Evolutionary conservation across 2,888 invertebrate genomes (phyloP).

Genomic region (Alentia gelatinosa): DNA sequence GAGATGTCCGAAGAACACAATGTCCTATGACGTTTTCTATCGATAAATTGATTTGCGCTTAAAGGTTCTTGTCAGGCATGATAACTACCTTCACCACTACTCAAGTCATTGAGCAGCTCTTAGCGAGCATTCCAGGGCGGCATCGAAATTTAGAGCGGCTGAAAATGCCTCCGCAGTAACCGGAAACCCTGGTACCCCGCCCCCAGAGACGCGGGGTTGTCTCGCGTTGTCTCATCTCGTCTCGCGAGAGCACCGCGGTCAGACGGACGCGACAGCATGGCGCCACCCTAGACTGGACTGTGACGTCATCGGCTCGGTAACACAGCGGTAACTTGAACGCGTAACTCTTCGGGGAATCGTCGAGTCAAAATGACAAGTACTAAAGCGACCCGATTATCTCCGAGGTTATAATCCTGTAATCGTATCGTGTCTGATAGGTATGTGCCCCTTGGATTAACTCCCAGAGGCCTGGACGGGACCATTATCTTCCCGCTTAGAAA

Average conservation of each 20-base stretch:
- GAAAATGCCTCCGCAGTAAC: not conserved
- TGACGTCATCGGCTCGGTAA: not conserved
- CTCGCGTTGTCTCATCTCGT: not conserved
- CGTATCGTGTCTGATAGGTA: too few species aligned
- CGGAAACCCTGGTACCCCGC: not conserved
- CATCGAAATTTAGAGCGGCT: not conserved
- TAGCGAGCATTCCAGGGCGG: not conserved
- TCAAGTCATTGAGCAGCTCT: not conserved
- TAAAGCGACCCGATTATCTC: too few species aligned
- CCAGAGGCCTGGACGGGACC: not conserved
- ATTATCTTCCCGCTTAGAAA: not conserved
- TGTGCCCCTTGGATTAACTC: too few species aligned
- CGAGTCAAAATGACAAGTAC: too few species aligned
- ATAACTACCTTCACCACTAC: not conserved
- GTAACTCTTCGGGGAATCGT: not conserved
- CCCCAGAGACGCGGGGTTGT: not conserved
- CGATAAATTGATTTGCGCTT: not conserved
- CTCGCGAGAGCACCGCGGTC: slow-evolving; percentile 32
- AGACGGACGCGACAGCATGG: not conserved
- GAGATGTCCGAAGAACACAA: too few species aligned
- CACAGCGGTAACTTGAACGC: not conserved
- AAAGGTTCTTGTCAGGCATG: not conserved
- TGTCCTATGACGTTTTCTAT: too few species aligned
- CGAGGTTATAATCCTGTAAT: too few species aligned
- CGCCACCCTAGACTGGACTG: not conserved